Conservation (phyloP, 1,140 invertebrate genomes). For the Lanistes nyassanus region DNA sequence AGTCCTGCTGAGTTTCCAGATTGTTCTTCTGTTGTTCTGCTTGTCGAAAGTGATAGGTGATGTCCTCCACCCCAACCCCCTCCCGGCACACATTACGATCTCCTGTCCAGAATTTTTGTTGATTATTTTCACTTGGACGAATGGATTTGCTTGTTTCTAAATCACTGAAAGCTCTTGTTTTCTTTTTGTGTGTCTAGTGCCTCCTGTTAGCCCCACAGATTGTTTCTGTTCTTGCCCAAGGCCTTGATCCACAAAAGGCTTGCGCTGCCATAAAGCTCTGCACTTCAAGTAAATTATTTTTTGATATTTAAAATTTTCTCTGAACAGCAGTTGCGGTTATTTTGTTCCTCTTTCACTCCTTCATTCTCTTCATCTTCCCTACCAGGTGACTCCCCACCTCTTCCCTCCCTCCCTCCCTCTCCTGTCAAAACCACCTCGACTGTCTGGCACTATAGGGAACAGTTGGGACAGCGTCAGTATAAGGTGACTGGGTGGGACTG, state of each 20-base stretch:
- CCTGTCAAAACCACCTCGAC: neutral
- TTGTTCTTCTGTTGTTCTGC: neutral
- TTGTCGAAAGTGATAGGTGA: neutral
- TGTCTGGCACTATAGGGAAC: too few species aligned
- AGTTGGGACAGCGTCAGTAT: too few species aligned
- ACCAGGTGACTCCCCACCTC: neutral
- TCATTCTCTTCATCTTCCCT: neutral
- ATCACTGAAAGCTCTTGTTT: neutral
- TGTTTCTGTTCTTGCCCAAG: constrained; percentile 17
- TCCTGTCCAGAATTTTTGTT: neutral
- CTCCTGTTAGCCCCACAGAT: constrained; percentile 21
- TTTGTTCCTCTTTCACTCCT: neutral
- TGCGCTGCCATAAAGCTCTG: constrained; percentile 29
- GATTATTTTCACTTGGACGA: neutral
- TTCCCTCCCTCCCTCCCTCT: constrained; percentile 7
- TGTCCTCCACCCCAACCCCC: neutral
- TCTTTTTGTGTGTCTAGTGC: constrained; percentile 18
- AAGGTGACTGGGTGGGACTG: too few species aligned
- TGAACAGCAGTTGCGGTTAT: neutral
- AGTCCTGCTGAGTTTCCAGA: neutral
- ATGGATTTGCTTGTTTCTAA: neutral
- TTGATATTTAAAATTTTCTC: neutral
- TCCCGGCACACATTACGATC: neutral
- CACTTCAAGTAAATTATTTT: neutral
- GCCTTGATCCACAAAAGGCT: constrained; percentile 24